phyloP scores from a whole-genome alignment of 2,797 vertebrate genomes.

The Enoplosus armatus region DNA sequence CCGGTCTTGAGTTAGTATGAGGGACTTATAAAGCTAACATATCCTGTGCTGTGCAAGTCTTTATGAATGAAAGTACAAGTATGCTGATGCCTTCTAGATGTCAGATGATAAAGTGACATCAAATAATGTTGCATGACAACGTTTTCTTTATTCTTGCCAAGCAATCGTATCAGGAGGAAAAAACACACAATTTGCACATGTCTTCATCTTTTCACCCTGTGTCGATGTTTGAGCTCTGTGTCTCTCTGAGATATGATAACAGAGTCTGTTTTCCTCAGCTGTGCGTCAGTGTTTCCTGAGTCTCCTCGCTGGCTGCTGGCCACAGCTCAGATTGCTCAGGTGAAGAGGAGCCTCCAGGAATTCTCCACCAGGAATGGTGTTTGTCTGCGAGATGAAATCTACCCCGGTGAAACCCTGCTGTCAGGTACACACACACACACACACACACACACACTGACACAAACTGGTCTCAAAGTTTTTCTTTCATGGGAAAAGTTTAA shows the following conservation, averaged over 20 bases:
- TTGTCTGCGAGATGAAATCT: constrained; percentile 73
- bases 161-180: background rate
- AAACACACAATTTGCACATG: background rate
- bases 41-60: background rate
- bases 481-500: background rate
- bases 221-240: background rate
- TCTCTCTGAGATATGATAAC: constrained; percentile 21
- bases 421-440: constrained; percentile 76
- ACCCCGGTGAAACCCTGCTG: constrained; percentile 77
- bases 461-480: background rate
- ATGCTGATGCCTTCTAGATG: background rate
- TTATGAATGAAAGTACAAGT: background rate
- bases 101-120: background rate
- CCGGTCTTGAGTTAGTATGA: background rate
- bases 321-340: constrained; percentile 85
- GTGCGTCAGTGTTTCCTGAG: constrained; percentile 88
- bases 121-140: background rate
- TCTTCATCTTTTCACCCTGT: background rate
- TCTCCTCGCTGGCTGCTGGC: constrained; percentile 93
- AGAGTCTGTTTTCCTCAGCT: constrained; percentile 80
- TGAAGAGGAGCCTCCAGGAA: constrained; percentile 82
- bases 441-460: background rate
- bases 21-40: background rate
- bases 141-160: background rate
- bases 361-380: constrained; percentile 82